Evolutionary conservation across 1,140 invertebrate species (phyloP).

Genomic region (Reticulitermes speratus): DNA sequence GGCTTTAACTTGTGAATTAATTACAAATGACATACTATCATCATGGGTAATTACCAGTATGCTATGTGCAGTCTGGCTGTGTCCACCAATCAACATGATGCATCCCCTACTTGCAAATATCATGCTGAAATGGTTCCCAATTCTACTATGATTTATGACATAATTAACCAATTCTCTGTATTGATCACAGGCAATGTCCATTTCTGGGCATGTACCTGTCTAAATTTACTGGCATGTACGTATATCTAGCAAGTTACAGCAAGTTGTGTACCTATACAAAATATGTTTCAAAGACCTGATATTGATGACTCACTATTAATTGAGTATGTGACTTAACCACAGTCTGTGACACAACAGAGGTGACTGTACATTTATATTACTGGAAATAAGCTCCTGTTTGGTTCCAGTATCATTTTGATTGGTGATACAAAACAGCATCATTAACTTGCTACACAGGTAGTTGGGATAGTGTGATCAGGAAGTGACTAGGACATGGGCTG

Average conservation of each 20-base stretch:
- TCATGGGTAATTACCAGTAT: neutral
- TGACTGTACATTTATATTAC: too few relatives aligned
- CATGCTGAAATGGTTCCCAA: neutral
- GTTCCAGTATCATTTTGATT: too few relatives aligned
- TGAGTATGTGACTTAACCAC: neutral
- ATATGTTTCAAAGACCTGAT: neutral
- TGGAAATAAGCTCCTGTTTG: too few relatives aligned
- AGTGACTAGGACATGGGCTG: too few relatives aligned
- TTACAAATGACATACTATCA: neutral
- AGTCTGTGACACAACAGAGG: neutral
- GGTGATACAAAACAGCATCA: too few relatives aligned
- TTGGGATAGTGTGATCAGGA: too few relatives aligned
- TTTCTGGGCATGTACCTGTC: neutral
- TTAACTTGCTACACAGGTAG: too few relatives aligned
- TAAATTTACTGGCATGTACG: neutral
- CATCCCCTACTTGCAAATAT: neutral
- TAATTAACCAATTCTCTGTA: neutral
- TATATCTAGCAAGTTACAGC: neutral
- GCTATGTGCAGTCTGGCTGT: neutral
- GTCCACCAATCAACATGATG: neutral
- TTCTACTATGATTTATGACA: neutral
- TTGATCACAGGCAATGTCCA: neutral
- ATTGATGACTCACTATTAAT: neutral
- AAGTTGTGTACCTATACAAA: neutral
- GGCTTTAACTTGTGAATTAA: conserved; percentile 5